Base-by-base conservation (phyloP, 2,113 vertebrate genomes). In the Leiothrix lutea region DNA sequence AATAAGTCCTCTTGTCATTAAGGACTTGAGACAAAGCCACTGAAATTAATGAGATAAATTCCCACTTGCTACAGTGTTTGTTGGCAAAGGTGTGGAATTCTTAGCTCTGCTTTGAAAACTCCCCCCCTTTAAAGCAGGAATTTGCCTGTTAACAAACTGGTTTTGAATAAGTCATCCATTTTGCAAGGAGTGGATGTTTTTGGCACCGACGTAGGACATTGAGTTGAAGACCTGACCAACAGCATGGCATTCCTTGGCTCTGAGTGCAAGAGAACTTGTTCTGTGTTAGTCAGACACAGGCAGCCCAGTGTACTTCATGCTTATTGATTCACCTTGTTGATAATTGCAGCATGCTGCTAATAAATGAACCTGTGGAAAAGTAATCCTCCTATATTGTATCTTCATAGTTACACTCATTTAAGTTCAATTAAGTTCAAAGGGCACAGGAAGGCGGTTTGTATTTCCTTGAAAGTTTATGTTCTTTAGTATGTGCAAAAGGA, bases 271-370 rank as follows among this genome's bases (percentile, higher is more conserved):
- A 88, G 84, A 96, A 93, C 83, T 93, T 53, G 36, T 86, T 97
- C 92, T 97, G 95, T 90, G 60, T 97, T 90, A 95, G 96, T 96
- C 95, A 95, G 92, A 73, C 89, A 85, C 19, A 82, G 31, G 95
- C 91, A 72, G 35, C 92, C 86, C 91, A 66, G 75, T 91, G 97
- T 96, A 97, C 97, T 98, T 97, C 97, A 97, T 97, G 97, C 97
- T 97, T 94, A 80, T 51, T 97, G 97, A 98, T 97, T 98, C 97
- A 97, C 97, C 97, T 98, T 97, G 96, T 89, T 98, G 97, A 96
- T 97, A 98, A 94, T 60, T 90, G 85, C 94, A 96, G 93, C 90
- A 71, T 96, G 92, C 91, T 96, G 95, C 95, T 97, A 97, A 97
- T 97, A 97, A 97, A 97, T 92, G 96, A 98, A 97, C 91, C 92